Evolutionary conservation across 1,140 invertebrate species (phyloP).

Genomic region (Brachionus asplanchnoidis): DNA sequence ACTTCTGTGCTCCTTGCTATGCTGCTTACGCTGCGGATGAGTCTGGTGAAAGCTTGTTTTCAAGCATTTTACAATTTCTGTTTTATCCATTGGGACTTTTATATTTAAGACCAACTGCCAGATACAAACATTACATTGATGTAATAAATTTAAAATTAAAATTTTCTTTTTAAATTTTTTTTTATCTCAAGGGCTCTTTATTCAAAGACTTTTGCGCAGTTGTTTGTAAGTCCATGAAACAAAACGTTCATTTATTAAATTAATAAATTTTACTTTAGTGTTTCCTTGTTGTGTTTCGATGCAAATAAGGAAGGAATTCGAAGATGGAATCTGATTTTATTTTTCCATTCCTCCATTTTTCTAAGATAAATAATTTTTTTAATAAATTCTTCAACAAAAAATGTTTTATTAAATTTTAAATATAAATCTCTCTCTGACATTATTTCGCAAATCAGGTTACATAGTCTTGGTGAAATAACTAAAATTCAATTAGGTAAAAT

Average conservation of each 20-base stretch:
- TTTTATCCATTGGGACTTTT: neutral
- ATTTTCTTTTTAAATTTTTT: neutral
- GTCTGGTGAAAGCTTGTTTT: neutral
- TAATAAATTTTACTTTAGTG: neutral
- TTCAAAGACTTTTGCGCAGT: neutral
- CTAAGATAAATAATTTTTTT: neutral
- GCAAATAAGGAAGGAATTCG: slow-evolving; percentile 16
- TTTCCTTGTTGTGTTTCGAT: neutral
- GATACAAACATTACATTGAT: neutral
- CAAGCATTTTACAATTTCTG: neutral
- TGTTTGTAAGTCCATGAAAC: neutral
- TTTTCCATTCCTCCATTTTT: neutral
- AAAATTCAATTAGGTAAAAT: neutral
- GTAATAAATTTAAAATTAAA: neutral
- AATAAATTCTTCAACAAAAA: neutral
- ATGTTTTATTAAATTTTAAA: neutral
- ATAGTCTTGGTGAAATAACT: neutral
- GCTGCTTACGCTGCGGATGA: neutral
- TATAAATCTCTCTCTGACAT: neutral
- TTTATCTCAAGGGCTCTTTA: neutral
- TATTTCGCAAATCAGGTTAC: no score
- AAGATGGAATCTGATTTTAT: neutral
- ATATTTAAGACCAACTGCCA: neutral
- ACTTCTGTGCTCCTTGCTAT: neutral
- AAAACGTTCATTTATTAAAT: neutral